Percentiles rank a stretch among this genome's conserved stretches.
These are phyloP conservation scores for Hypothenemus hampei DNA, from an alignment of 1,140 invertebrate species.

Conservation along the genomic window DNA sequence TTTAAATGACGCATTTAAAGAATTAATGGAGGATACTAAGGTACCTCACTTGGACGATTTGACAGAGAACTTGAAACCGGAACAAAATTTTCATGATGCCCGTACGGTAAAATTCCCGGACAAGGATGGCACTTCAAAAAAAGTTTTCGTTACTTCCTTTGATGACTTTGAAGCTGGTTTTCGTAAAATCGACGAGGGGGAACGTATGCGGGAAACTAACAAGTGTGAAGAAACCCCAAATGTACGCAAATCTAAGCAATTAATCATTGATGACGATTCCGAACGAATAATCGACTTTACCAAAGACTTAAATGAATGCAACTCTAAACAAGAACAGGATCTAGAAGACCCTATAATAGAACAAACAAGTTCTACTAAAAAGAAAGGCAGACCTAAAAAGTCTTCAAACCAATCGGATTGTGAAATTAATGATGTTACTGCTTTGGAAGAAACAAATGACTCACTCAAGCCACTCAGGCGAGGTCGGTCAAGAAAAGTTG, in stretches of 20 bases:
- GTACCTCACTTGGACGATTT: conserved; percentile 50
- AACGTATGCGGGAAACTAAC: neutral
- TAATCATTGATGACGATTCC: conserved; percentile 4
- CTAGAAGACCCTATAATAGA: neutral
- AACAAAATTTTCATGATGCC: conserved; percentile 39
- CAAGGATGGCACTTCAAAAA: conserved; percentile 36
- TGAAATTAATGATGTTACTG: no score
- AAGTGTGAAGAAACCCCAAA: neutral
- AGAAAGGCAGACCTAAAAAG: no score
- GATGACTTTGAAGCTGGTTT: conserved; percentile 36
- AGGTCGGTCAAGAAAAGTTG: no score
- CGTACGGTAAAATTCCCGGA: conserved; percentile 43
- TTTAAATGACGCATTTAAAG: conserved; percentile 51
- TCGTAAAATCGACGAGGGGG: conserved; percentile 4
- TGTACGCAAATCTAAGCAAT: neutral
- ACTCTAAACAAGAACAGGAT: neutral
- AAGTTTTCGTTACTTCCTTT: conserved; percentile 42
- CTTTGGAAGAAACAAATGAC: no score
- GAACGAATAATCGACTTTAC: conserved; percentile 5
- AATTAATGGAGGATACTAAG: conserved; percentile 52
- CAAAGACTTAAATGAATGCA: neutral
- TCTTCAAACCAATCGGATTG: no score
- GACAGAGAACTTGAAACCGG: conserved; percentile 31
- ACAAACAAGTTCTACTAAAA: no score
- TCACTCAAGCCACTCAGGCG: no score